phyloP scores from a whole-genome alignment of 2,113 vertebrate genomes.

The western clawed frog (Xenopus tropicalis) region DNA sequence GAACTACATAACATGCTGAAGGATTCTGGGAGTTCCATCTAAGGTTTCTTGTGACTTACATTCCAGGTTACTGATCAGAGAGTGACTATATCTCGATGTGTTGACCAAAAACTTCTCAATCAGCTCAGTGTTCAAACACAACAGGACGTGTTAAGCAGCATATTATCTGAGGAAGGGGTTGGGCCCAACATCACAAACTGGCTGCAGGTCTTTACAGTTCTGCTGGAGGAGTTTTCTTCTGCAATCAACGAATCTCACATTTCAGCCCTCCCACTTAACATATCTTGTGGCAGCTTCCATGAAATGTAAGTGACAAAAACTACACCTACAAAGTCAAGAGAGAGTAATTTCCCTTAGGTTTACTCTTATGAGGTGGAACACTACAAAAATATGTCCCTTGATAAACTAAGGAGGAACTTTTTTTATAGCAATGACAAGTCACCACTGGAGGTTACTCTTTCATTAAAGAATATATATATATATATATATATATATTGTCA shows the following conservation, averaged over 20 bases:
- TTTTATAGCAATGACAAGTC: too few species aligned
- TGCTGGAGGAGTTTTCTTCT: constrained; percentile 3
- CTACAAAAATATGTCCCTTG: too few species aligned
- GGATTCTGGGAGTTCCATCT: too few species aligned
- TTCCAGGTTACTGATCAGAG: not conserved
- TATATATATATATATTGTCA: too few species aligned
- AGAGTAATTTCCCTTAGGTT: too few species aligned
- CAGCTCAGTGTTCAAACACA: constrained; percentile 18
- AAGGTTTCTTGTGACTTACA: too few species aligned
- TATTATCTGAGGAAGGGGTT: constrained; percentile 9
- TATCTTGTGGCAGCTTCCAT: constrained; percentile 21
- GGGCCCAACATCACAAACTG: not conserved
- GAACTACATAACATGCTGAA: too few species aligned
- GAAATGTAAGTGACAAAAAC: constrained; percentile 16
- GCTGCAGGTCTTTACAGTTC: constrained; percentile 1
- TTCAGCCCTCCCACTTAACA: constrained; percentile 2
- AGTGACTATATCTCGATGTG: not conserved
- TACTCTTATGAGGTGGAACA: too few species aligned
- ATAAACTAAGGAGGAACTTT: too few species aligned
- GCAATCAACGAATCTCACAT: constrained; percentile 19
- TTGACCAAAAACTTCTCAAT: constrained; percentile 6
- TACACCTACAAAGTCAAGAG: too few species aligned
- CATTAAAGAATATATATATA: too few species aligned
- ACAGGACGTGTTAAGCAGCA: constrained; percentile 8
- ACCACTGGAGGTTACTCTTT: too few species aligned